These are phyloP conservation scores for Ommatoiulus sabulosus DNA, from an alignment of 2,888 invertebrate genomes.

Conservation along the genomic window DNA sequence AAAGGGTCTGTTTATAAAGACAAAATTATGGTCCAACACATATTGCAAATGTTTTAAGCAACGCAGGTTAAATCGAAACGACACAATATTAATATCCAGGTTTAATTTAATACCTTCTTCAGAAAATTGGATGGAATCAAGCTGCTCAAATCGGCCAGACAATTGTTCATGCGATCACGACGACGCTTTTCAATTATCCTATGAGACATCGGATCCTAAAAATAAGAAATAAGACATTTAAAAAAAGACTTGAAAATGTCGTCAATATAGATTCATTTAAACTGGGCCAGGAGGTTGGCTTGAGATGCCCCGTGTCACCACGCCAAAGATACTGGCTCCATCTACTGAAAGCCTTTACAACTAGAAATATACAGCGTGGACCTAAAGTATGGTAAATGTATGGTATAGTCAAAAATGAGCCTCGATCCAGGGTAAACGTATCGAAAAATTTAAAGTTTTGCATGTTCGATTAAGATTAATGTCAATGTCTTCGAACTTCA, in stretches of 20 bases:
- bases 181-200: slow-evolving; percentile 96
- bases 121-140: slow-evolving; percentile 93
- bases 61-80: too few relatives aligned
- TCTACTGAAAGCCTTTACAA: neutral
- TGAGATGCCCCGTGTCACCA: neutral
- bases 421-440: too few relatives aligned
- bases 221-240: slow-evolving; percentile 62
- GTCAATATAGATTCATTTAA: neutral
- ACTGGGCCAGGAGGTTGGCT: neutral
- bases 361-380: neutral
- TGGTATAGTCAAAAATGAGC: too few relatives aligned
- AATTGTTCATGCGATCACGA: slow-evolving; percentile 97
- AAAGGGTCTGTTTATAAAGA: too few relatives aligned
- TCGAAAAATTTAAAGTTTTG: too few relatives aligned
- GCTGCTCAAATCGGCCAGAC: slow-evolving; percentile 91
- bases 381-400: neutral
- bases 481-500: too few relatives aligned
- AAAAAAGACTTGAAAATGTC: neutral
- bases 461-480: too few relatives aligned
- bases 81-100: too few relatives aligned
- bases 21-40: too few relatives aligned
- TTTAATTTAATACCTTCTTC: slow-evolving; percentile 75
- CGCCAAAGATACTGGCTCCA: neutral
- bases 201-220: slow-evolving; percentile 98
- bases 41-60: too few relatives aligned